Evolutionary conservation across 2,113 vertebrate genomes (phyloP).

Genomic region (Herpailurus yagouaroundi): DNA sequence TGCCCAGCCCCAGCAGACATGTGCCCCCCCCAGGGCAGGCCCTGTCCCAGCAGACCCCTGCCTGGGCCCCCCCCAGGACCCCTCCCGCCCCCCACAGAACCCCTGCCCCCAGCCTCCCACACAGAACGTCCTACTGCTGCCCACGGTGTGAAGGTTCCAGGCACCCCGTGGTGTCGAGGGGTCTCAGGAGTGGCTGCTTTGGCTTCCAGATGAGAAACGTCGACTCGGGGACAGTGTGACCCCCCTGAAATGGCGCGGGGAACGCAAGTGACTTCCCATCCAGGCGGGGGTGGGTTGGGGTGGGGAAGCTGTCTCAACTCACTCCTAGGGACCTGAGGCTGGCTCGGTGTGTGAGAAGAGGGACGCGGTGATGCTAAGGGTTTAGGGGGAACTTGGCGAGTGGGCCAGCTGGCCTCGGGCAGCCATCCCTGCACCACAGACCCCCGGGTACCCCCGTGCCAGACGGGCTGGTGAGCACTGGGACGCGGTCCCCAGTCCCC

Average conservation of each 20-base stretch:
- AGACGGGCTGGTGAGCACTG: neutral
- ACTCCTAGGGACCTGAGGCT: rapidly evolving
- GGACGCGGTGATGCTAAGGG: neutral
- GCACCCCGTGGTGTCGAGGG: rapidly evolving
- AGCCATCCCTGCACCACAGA: neutral
- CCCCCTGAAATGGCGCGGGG: neutral
- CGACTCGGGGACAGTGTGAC: neutral
- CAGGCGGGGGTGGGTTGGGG: too few species aligned
- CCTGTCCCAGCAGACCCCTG: neutral
- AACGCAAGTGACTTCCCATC: neutral
- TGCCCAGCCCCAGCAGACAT: too few species aligned
- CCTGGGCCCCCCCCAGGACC: neutral
- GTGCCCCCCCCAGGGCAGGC: neutral
- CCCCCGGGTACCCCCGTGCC: neutral
- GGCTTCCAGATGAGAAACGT: neutral
- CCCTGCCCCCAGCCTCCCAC: neutral
- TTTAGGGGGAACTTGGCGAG: neutral
- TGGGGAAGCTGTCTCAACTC: rapidly evolving
- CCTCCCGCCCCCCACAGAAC: neutral
- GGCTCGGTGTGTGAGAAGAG: rapidly evolving
- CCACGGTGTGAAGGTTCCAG: rapidly evolving
- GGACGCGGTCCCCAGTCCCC: neutral
- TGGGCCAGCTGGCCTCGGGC: neutral
- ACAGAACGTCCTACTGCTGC: neutral
- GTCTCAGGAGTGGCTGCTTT: neutral